A percentile compares a stretch with the other conserved stretches of the same genome.
Conservation (phyloP, 2,113 vertebrate species). For the Channa argus region DNA sequence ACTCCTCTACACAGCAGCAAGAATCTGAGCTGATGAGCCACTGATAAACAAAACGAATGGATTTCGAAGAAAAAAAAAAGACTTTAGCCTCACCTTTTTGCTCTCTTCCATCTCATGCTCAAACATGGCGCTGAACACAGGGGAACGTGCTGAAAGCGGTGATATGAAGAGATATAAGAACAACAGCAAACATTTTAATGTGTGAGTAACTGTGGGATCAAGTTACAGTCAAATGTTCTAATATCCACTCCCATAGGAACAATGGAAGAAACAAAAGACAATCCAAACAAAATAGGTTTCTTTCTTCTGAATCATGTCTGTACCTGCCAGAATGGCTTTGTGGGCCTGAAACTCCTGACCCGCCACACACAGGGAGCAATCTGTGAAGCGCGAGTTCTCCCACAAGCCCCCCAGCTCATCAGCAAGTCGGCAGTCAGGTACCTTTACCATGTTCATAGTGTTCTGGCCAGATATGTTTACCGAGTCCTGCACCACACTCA, state of each 20-base stretch:
- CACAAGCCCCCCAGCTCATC: constrained; percentile 96
- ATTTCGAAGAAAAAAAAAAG: constrained; percentile 4
- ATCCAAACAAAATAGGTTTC: background rate
- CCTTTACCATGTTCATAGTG: constrained; percentile 99
- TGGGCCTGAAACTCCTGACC: constrained; percentile 98
- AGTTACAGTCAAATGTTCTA: background rate
- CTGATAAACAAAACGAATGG: constrained; percentile 30
- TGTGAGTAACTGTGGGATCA: background rate
- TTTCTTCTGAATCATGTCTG: constrained; percentile 23
- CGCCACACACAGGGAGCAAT: constrained; percentile 96
- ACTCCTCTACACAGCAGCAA: constrained; percentile 26
- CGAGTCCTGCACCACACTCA: constrained; percentile 98
- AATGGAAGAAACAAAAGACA: background rate
- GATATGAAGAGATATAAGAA: background rate
- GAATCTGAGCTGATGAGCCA: constrained; percentile 16
- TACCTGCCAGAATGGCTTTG: constrained; percentile 98
- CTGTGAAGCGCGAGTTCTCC: constrained; percentile 98
- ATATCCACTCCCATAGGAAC: background rate
- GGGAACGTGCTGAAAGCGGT: constrained; percentile 89
- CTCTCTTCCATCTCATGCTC: constrained; percentile 99
- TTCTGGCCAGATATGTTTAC: constrained; percentile 99
- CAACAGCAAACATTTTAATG: constrained; percentile 5
- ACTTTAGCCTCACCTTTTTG: constrained; percentile 90
- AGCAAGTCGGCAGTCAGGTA: constrained; percentile 95
- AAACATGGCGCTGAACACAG: constrained; percentile 99